Evolutionary conservation across 1,140 invertebrate species (phyloP).

Genomic region (Yoshiicerus persimilis): DNA sequence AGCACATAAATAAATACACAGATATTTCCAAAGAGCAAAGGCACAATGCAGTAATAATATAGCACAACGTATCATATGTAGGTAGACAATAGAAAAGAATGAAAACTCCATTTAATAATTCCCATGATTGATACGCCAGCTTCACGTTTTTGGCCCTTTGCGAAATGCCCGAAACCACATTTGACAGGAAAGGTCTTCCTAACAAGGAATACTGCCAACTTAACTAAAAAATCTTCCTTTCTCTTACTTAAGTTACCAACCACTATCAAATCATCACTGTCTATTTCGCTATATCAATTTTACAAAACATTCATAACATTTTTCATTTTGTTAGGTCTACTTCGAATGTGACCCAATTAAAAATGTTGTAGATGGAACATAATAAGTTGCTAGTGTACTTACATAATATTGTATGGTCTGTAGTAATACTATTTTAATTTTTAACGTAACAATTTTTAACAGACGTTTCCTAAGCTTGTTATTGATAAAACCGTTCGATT

Average conservation of each 20-base stretch:
- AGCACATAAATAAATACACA: neutral
- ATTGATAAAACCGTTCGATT: no score
- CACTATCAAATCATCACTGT: neutral
- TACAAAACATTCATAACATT: no score
- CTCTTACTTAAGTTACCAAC: neutral
- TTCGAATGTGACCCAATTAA: no score
- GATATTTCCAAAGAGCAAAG: neutral
- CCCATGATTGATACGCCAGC: constrained; percentile 3
- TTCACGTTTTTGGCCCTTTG: constrained; percentile 25
- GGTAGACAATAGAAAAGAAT: neutral
- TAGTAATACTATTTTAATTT: no score
- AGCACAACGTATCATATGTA: neutral
- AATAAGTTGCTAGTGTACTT: no score
- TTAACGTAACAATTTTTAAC: no score
- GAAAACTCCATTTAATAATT: neutral
- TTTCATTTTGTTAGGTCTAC: no score
- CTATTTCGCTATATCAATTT: no score
- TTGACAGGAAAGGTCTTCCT: constrained; percentile 30
- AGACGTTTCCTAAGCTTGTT: no score
- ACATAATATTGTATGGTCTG: no score
- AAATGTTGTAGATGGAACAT: no score
- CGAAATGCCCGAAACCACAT: constrained; percentile 34
- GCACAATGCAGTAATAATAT: neutral
- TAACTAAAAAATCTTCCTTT: neutral
- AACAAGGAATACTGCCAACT: constrained; percentile 2